Base-by-base conservation (phyloP, 1,140 invertebrate genomes). In the Hyles vespertilio region DNA sequence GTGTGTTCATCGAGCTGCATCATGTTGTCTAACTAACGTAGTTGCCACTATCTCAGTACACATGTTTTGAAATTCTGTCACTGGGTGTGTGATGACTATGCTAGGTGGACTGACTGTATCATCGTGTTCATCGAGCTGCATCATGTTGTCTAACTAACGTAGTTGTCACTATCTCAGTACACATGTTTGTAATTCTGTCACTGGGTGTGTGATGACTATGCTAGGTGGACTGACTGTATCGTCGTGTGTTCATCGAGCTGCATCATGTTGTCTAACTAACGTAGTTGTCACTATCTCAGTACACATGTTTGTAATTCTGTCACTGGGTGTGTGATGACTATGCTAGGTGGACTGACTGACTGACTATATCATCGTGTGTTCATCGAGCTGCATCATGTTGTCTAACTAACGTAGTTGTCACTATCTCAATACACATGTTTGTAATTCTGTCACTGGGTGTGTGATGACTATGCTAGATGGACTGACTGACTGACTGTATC, bases 51-150 rank as follows among this genome's bases (percentile, higher is more conserved):
- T 34, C 52, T 63, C 61, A 66, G 62, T 64, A 57, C 54, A 63
- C 61, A 69, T 64, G 59, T 66, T 66, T 65, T 46, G 12, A 34
- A 55, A 48, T 49, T 65, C 33, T 66, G 58, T 66, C 61, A 71
- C 61, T 65, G 54, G 68, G 61, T 61, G 34, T 57, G 54, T 56
- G 59, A 66, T 63, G 49, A 36, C 45, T 57, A 40, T 51, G n/a
- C 10, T 48, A 51, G 6, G 3, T 55, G 32, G 52, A 45, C 32
- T 5, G 52, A 45, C 32, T 5, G 36, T 40, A n/a, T 40, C 34
- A 44, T 10, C 40, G 40, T 53, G 6, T n/a, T 44, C 32, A 12
- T 53, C 8, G 5, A 34, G 22, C n/a, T n/a, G n/a, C n/a, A 40
- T 5, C 51, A 40, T 7, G 36, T 10, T 44, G 40, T 55, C 53